A percentile compares a stretch with the other conserved stretches of the same genome.
phyloP scores from a whole-genome alignment of 2,113 vertebrate genomes.

The Atherinomorus stipes region DNA sequence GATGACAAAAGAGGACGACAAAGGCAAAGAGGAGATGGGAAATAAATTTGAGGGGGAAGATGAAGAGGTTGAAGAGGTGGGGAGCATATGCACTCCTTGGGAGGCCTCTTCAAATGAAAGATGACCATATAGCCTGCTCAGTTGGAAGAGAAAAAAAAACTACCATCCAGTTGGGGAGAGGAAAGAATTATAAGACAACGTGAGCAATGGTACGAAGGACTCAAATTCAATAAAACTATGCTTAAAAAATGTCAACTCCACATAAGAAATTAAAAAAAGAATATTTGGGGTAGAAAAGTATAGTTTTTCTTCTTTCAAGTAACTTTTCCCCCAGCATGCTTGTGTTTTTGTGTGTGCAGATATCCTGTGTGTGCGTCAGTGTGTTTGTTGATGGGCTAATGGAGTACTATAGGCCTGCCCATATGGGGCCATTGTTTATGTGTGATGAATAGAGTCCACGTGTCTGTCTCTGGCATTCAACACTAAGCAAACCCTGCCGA shows the following conservation, averaged over 20 bases:
- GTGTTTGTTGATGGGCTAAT: conserved; percentile 58
- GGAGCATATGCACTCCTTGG: conserved; percentile 63
- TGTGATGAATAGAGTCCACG: conserved; percentile 80
- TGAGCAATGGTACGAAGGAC: neutral
- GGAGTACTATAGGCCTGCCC: conserved; percentile 62
- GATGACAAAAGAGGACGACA: conserved; percentile 29
- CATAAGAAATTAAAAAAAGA: too few species aligned
- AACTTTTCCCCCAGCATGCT: conserved; percentile 29
- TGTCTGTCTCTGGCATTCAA: conserved; percentile 75
- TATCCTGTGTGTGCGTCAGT: conserved; percentile 21
- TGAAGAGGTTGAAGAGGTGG: conserved; percentile 36
- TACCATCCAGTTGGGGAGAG: conserved; percentile 14
- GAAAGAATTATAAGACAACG: conserved; percentile 21
- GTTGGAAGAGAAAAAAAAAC: conserved; percentile 35
- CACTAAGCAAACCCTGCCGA: conserved; percentile 73
- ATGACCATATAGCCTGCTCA: conserved; percentile 64
- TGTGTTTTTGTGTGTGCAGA: conserved; percentile 4
- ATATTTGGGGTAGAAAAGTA: conserved; percentile 1
- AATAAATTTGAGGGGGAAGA: conserved; percentile 34
- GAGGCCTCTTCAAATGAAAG: conserved; percentile 60
- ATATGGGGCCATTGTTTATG: conserved; percentile 80
- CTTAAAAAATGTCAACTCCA: neutral
- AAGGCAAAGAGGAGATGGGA: conserved; percentile 7
- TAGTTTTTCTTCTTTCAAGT: neutral
- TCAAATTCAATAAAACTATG: neutral